These are phyloP conservation scores for Caenorhabditis uteleia DNA, from an alignment of 2,888 invertebrate species.

Conservation along the genomic window DNA sequence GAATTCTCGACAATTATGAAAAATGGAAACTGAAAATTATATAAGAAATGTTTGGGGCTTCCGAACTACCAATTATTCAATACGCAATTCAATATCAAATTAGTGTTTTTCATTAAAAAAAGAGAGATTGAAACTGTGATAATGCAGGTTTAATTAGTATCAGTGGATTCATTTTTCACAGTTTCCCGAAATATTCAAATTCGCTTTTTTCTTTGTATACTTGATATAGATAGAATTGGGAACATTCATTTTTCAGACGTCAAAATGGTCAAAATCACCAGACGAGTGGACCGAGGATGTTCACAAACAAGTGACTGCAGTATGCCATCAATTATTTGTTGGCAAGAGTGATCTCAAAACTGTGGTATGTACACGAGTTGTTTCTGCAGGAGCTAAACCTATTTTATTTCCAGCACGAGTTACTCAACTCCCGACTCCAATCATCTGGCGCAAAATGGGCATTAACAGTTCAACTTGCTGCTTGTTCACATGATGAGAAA, in stretches of 20 bases:
- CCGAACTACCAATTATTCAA: too few species aligned
- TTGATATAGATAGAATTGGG: slow-evolving; percentile 6
- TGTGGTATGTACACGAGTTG: slow-evolving; percentile 13
- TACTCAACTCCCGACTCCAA: slow-evolving; percentile 45
- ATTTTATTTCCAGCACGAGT: slow-evolving; percentile 41
- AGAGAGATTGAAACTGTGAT: too few species aligned
- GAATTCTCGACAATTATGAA: too few species aligned
- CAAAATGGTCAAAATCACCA: slow-evolving; percentile 57
- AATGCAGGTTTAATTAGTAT: too few species aligned
- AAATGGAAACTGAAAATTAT: too few species aligned
- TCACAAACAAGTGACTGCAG: slow-evolving; percentile 63
- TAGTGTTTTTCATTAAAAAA: too few species aligned
- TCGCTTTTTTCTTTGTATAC: slow-evolving; percentile 11
- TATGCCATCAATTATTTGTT: slow-evolving; percentile 63
- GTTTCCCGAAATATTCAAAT: too few species aligned
- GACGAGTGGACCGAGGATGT: slow-evolving; percentile 62
- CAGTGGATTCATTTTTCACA: too few species aligned
- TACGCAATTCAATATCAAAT: too few species aligned
- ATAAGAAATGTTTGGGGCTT: too few species aligned
- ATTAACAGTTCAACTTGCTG: slow-evolving; percentile 58
- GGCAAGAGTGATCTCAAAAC: slow-evolving; percentile 39
- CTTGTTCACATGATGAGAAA: slow-evolving; percentile 61
- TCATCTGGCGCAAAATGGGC: slow-evolving; percentile 53
- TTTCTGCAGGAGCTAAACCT: neutral
- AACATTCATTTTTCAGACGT: slow-evolving; percentile 38